Percentiles rank a stretch among this genome's conserved stretches.
Evolutionary conservation across 2,888 invertebrate species (phyloP).

Genomic region (Disparrhopalites patrizii): DNA sequence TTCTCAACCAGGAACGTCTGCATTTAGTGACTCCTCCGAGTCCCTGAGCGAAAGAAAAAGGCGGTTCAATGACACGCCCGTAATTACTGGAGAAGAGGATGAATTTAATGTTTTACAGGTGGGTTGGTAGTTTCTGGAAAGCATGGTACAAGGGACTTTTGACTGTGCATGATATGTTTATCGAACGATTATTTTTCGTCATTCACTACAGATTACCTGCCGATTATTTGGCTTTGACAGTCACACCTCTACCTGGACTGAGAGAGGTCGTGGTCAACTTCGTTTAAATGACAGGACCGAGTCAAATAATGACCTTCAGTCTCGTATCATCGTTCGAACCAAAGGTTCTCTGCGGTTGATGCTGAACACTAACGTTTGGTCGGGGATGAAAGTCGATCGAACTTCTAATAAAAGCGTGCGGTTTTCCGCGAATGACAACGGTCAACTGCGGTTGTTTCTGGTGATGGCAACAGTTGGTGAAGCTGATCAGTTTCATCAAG

Average conservation of each 20-base stretch:
- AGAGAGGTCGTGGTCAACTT: constrained; percentile 82
- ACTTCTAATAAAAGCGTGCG: constrained; percentile 82
- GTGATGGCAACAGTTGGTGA: constrained; percentile 61
- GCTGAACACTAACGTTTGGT: constrained; percentile 89
- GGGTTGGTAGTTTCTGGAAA: constrained; percentile 25
- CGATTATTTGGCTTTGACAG: constrained; percentile 86
- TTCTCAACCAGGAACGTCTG: constrained; percentile 6
- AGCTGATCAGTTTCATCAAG: constrained; percentile 32
- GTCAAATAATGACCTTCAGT: constrained; percentile 57
- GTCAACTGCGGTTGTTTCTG: constrained; percentile 74
- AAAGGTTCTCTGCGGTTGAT: constrained; percentile 84
- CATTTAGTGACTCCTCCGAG: constrained; percentile 11
- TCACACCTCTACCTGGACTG: constrained; percentile 71
- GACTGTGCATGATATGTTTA: neutral
- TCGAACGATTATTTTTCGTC: neutral
- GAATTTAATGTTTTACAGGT: constrained; percentile 85
- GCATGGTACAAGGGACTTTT: no score
- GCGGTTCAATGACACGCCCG: constrained; percentile 28
- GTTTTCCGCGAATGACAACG: constrained; percentile 58
- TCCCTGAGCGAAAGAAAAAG: constrained; percentile 27
- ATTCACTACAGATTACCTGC: constrained; percentile 63
- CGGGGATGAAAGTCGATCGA: constrained; percentile 84
- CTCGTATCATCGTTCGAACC: constrained; percentile 80
- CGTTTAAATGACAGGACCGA: constrained; percentile 71
- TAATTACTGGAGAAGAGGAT: constrained; percentile 76